Evolutionary conservation across 1,140 invertebrate species (phyloP), one percentile per base, ranked within the genome.

Genomic region (Tenebrio molitor): DNA sequence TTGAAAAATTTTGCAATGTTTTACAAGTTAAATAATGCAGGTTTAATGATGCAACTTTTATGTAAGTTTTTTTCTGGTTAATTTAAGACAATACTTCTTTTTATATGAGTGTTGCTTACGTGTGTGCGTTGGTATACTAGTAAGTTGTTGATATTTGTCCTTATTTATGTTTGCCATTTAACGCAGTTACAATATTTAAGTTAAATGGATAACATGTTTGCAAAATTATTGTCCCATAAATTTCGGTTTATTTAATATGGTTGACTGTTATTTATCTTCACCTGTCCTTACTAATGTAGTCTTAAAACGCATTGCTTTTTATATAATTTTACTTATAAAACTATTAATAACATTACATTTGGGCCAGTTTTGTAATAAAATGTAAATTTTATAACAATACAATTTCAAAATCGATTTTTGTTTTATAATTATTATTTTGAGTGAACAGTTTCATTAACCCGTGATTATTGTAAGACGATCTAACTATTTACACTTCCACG

Each of bases 101-200:
- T 66, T 66, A 41, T 65, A 65, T 65, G 64, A 42, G 64, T 66
- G 64, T 66, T 66, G 64, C 64, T 66, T 66, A 66, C 64, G 14
- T 41, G 42, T 66, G 64, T 66, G 64, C 64, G 42, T 66, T 66
- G 64, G 17, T 39, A 65, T 65, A 39, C 36, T 39, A 10, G 64
- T 66, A 66, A 66, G 64, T 66, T 66, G 50, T 58, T 58, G 50
- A 58, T 58, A 66, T 42, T 66, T 42, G 58, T 64, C 58, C 34
- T 14, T 33, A 64, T 64, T 34, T 33, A 34, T 65, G 15, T 39
- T 65, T 21, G 39, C 62, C 39, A 65, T 65, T 65, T 65, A 65
- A 65, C 39, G 15, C 44, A 17, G 44, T 50, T 50, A 50, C 12
- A 50, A 50, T 21, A 50, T 50, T 33, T 50, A 50, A 50, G 44